Base-by-base conservation (phyloP, 2,888 invertebrate species). In the Cephus pulcher region DNA sequence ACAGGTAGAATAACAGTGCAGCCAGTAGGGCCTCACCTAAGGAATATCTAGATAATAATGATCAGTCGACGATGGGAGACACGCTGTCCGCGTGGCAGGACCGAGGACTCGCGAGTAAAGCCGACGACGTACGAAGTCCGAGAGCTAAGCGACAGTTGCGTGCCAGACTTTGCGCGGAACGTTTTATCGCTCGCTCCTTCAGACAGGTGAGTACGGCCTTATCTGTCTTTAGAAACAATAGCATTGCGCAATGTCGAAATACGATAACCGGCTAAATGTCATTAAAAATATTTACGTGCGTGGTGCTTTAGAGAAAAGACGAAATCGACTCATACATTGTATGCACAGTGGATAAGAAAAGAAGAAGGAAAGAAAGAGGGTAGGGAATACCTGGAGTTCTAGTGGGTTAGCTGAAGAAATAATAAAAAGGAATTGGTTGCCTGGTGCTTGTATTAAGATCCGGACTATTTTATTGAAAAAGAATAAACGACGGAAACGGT, bases 41-140 rank as follows among this genome's bases (percentile, higher is more conserved):
- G 30, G 30, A 33, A 12, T 30, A 70, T 32, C 70, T 33, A 70
- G 70, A 70, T 70, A 33, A 70, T 70, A 30, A 70, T 70, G 70
- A 32, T 30, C 70, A 70, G 4, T 33, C 30, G 30, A 70, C 11
- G 70, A 40, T 15, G 40, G 40, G 15, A 40, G 40, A 40, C 40
- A 15, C 79, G 82, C 79, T 76, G 80, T 82, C 80, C 82, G 84
- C 83, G 84, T 84, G 84, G 84, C 84, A 83, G 70, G 73, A 34
- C 79, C 82, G 83, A 81, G 75, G 73, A 74, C 70, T 69, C 73
- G 75, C 84, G 82, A 75, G 76, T 78, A 80, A 40, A 76, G 73
- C 83, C 82, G 83, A 84, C 76, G 75, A 35, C 71, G 70, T 34
- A 74, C 77, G 81, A 81, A 75, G 79, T 70, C 34, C 70, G 78